A percentile compares a stretch with the other conserved stretches of the same genome.
phyloP scores from a whole-genome alignment of 2,797 vertebrate genomes.

The Sebastes matsubarae region DNA sequence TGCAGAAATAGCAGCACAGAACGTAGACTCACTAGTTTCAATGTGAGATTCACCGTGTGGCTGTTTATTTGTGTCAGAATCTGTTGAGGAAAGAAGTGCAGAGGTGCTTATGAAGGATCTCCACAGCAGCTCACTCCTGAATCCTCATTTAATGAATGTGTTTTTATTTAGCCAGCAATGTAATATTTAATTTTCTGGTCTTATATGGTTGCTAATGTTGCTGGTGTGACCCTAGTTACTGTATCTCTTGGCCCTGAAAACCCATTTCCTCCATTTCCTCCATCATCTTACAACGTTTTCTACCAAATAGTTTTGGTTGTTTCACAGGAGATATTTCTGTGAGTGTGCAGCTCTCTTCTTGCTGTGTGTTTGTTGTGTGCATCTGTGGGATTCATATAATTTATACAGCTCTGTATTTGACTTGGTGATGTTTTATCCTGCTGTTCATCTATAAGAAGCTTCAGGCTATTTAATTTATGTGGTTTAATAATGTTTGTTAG shows the following conservation, averaged over 20 bases:
- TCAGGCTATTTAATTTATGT: neutral
- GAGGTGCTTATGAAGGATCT: neutral
- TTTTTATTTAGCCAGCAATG: neutral
- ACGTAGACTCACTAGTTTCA: neutral
- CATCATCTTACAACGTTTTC: neutral
- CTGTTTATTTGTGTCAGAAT: neutral
- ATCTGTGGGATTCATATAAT: neutral
- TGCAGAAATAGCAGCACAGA: slow-evolving; percentile 8
- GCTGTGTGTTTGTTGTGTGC: no score
- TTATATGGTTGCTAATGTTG: neutral
- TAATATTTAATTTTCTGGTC: neutral
- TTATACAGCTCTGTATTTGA: neutral
- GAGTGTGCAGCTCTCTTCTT: no score
- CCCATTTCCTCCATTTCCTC: neutral
- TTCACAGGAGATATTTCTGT: neutral
- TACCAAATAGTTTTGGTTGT: neutral
- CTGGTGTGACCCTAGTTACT: neutral
- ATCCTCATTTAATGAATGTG: neutral
- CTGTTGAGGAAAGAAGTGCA: neutral
- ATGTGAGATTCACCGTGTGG: neutral
- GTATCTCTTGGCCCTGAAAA: neutral
- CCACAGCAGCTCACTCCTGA: neutral
- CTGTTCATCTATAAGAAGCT: neutral
- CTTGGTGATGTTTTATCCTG: neutral
- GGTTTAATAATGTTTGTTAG: neutral